Evolutionary conservation across 2,797 vertebrate species (phyloP), one percentile per base, ranked within the genome.

Genomic region (Coracias cyanogaster): DNA sequence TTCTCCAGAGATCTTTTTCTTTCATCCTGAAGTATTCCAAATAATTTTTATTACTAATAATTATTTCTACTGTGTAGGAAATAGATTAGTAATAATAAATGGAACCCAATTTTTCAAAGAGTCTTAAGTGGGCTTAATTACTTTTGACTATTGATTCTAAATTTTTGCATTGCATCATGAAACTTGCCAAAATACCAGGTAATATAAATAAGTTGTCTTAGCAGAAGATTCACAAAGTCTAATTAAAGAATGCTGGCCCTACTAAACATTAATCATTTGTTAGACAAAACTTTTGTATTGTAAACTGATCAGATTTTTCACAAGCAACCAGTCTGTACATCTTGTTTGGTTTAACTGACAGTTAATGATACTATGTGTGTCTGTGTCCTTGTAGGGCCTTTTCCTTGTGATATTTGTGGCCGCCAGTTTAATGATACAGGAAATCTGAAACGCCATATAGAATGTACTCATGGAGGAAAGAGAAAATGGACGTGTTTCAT

Each of bases 351-450:
- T 91, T 70, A 82, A 48, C 62, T 83, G 57, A 31, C 10, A 37
- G 28, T 83, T 77, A 55, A 5, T 87, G 15, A 18, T 48, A 1
- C 24, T 62, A 0, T 18, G 6, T 81, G 2, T 86, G 65, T 64
- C 16, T 95, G 45, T 90, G 49, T 82, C 15, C 51, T 65, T 82
- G 35, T 24, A 99, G 99, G 99, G 78, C 99, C 99, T 33, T 99
- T 99, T 88, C 99, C 99, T 13, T 99, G 99, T 97, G 99, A 99
- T 90, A 99, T 99, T 94, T 99, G 99, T 93, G 99, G 99, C n/a
- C 98, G 99, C 18, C 99, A 99, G 82, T 99, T 99, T 94, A 99
- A 99, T 35, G 99, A 99, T 97, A 99, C 99, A 0, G 99, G 99
- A 74, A 99, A 99, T 98, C 98, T 99, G 93, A 99, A 99, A 89